Conservation (phyloP, 2,888 invertebrate species). For the Holacanthella duospinosa region DNA sequence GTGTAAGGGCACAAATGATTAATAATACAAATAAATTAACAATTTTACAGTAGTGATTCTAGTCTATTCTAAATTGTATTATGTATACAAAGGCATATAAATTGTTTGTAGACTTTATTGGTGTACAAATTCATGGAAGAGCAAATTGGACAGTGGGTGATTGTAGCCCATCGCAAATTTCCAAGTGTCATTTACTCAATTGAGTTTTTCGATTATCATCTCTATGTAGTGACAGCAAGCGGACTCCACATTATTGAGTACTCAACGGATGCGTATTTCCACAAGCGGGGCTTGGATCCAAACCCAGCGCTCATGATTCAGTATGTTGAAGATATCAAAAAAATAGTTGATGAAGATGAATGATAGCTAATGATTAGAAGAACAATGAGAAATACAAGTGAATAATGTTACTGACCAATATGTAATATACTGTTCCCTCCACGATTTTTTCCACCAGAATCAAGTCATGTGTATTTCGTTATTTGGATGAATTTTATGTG, state of each 20-base stretch:
- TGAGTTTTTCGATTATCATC: conserved; percentile 25
- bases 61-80: not conserved
- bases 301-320: not conserved
- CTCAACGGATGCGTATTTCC: conserved; percentile 29
- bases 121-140: conserved; percentile 45
- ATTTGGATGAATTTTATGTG: too few relatives aligned
- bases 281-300: conserved; percentile 1
- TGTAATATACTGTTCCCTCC: too few relatives aligned
- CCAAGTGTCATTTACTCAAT: conserved; percentile 29
- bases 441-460: too few relatives aligned
- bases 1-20: conserved; percentile 44
- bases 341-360: not conserved
- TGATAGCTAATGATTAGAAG: too few relatives aligned
- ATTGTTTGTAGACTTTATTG: conserved; percentile 46
- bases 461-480: too few relatives aligned
- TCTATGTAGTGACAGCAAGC: conserved; percentile 30
- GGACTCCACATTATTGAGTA: conserved; percentile 35
- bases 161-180: conserved; percentile 34
- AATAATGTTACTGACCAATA: too few relatives aligned
- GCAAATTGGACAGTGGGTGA: conserved; percentile 32
- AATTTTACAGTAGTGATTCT: not conserved
- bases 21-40: conserved; percentile 2
- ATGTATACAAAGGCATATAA: conserved; percentile 12
- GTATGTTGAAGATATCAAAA: not conserved
- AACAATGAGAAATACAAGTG: not conserved